Evolutionary conservation across 2,797 vertebrate genomes (phyloP).

Genomic region (Darevskia nairensis): DNA sequence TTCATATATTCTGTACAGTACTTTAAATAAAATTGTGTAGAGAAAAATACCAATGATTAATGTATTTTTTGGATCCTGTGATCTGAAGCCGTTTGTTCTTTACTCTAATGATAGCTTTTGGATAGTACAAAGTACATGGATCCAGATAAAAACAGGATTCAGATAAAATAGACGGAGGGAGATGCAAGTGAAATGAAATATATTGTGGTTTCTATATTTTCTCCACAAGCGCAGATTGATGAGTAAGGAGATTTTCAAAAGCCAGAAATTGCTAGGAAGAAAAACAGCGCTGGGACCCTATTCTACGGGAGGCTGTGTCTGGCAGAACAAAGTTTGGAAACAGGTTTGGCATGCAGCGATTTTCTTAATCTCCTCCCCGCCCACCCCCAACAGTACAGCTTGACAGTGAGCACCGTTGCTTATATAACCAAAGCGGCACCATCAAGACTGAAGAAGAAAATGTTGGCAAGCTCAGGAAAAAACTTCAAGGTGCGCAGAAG

Average conservation of each 20-base stretch:
- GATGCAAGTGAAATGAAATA: slow-evolving; percentile 57
- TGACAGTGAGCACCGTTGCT: neutral
- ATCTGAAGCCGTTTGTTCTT: slow-evolving; percentile 61
- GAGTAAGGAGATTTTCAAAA: slow-evolving; percentile 81
- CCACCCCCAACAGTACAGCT: neutral
- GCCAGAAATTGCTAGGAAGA: slow-evolving; percentile 75
- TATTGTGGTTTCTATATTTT: slow-evolving; percentile 70
- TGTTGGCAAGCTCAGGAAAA: neutral
- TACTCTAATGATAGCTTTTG: slow-evolving; percentile 66
- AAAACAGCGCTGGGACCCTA: slow-evolving; percentile 64
- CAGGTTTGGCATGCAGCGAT: slow-evolving; percentile 44
- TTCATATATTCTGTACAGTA: slow-evolving; percentile 42
- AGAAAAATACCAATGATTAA: slow-evolving; percentile 52
- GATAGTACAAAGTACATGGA: slow-evolving; percentile 54
- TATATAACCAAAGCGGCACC: neutral
- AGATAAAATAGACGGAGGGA: slow-evolving; percentile 59
- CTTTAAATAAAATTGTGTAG: slow-evolving; percentile 2
- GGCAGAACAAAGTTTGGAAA: slow-evolving; percentile 66
- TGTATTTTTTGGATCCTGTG: slow-evolving; percentile 41
- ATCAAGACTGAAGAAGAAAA: neutral
- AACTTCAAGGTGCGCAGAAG: neutral
- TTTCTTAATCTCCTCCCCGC: slow-evolving; percentile 46
- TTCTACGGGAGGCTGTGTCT: slow-evolving; percentile 55
- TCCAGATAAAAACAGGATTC: slow-evolving; percentile 70
- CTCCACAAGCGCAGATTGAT: slow-evolving; percentile 74